These are phyloP conservation scores for Chrysochloris asiatica DNA, from an alignment of 2,113 vertebrate species.

Conservation along the genomic window DNA sequence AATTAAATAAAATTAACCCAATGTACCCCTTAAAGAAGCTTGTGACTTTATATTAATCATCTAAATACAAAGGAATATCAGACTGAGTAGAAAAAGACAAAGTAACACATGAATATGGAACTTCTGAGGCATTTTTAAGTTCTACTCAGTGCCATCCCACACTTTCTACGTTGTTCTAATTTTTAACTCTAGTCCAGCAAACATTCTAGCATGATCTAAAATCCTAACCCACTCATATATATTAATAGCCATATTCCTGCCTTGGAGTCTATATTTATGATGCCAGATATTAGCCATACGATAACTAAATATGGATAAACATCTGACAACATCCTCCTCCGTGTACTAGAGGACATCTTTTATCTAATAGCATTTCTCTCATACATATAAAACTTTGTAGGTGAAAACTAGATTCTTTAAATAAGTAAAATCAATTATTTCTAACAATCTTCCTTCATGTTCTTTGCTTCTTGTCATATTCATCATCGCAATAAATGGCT, in stretches of 20 bases:
- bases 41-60: background rate
- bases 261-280: constrained; percentile 9
- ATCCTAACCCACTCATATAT: constrained; percentile 43
- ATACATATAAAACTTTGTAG: background rate
- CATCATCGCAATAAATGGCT: constrained; percentile 40
- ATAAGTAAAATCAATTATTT: background rate
- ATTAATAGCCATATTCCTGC: constrained; percentile 50
- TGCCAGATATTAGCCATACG: background rate
- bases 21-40: background rate
- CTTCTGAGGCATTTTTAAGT: background rate
- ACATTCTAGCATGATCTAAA: constrained; percentile 26
- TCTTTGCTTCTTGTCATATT: background rate
- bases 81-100: background rate
- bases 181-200: constrained; percentile 26
- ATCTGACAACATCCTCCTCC: constrained; percentile 32
- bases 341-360: background rate
- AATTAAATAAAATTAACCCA: background rate
- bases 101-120: background rate
- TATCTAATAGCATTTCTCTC: constrained; percentile 31
- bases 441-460: constrained; percentile 1
- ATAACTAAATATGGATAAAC: constrained; percentile 45
- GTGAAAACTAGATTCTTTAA: constrained; percentile 17
- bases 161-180: constrained; percentile 31
- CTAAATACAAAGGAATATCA: constrained; percentile 23
- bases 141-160: background rate